These are phyloP conservation scores for Phataginus tetradactyla DNA, from an alignment of 2,797 vertebrate species.

Conservation along the genomic window DNA sequence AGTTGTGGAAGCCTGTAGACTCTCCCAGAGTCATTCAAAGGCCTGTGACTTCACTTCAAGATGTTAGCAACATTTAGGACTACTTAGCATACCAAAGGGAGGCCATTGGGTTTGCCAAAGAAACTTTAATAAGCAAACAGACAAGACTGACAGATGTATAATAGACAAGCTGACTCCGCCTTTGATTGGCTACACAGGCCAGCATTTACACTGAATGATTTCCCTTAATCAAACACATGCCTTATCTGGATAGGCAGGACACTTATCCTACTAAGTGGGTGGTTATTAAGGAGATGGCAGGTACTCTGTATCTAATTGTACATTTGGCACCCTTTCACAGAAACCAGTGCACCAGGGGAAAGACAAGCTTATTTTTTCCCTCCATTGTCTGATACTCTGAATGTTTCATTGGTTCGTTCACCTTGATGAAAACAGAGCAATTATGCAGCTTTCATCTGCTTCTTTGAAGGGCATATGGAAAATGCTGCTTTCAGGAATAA, in stretches of 20 bases:
- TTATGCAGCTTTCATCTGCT: constrained; percentile 79
- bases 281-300: constrained; percentile 70
- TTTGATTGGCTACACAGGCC: constrained; percentile 64
- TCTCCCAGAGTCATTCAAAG: constrained; percentile 74
- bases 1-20: constrained; percentile 50
- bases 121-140: constrained; percentile 65
- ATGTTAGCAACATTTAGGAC: constrained; percentile 63
- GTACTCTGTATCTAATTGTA: constrained; percentile 66
- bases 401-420: constrained; percentile 80
- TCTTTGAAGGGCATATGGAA: constrained; percentile 78
- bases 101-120: constrained; percentile 15
- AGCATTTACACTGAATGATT: constrained; percentile 74
- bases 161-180: constrained; percentile 63
- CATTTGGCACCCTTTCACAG: constrained; percentile 75
- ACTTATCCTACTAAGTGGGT: constrained; percentile 65
- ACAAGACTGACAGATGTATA: constrained; percentile 65
- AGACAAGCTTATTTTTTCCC: constrained; percentile 66
- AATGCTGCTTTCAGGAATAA: constrained; percentile 81
- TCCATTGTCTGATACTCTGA: constrained; percentile 72
- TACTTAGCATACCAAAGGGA: constrained; percentile 57
- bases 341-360: not conserved
- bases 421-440: constrained; percentile 80
- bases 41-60: constrained; percentile 68
- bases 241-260: constrained; percentile 68
- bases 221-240: constrained; percentile 74